phyloP scores from a whole-genome alignment of 2,797 vertebrate species.

The Semaprochilodus insignis region DNA sequence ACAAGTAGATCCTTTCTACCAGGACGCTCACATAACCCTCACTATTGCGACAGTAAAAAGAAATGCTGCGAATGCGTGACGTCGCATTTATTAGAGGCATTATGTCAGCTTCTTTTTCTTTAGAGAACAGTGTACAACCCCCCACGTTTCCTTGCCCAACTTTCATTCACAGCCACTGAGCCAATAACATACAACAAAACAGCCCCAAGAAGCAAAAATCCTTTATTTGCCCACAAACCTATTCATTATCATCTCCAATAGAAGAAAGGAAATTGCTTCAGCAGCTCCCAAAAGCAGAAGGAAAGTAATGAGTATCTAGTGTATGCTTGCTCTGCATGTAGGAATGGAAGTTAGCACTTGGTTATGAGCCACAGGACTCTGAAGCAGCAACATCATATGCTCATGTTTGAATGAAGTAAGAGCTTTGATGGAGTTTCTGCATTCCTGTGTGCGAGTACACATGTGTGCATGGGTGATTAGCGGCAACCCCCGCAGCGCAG shows the following conservation, averaged over 20 bases:
- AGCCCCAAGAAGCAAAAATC: not conserved
- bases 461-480: constrained; percentile 40
- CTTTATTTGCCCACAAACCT: not conserved
- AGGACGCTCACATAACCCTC: not conserved
- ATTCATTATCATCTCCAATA: not conserved
- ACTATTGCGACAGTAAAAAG: not conserved
- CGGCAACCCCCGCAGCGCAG: constrained; percentile 6
- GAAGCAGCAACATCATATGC: not conserved
- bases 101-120: not conserved
- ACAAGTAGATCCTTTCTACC: not conserved
- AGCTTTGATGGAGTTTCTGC: constrained; percentile 33
- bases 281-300: not conserved
- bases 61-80: not conserved
- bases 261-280: not conserved
- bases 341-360: not conserved
- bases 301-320: constrained; percentile 9
- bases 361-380: not conserved
- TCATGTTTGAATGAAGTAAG: constrained; percentile 11
- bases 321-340: not conserved
- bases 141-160: not conserved
- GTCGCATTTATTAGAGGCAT: not conserved
- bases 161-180: not conserved
- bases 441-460: not conserved
- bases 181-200: not conserved
- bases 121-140: not conserved